Evolutionary conservation across 2,888 invertebrate genomes (phyloP).

Genomic region (Lasioglossum vierecki): DNA sequence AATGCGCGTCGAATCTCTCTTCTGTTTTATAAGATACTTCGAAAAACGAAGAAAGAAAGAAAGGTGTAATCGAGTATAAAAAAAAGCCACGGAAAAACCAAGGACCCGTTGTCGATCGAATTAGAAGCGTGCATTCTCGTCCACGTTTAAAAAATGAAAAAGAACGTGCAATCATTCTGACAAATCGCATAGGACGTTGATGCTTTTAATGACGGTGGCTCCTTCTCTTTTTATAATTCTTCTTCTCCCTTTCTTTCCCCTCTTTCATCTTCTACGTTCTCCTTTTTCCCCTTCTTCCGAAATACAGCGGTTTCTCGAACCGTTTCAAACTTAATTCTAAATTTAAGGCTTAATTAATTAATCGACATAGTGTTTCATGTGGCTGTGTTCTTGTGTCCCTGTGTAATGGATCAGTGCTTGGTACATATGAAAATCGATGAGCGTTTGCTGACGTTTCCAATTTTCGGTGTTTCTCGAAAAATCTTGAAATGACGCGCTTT

Average conservation of each 20-base stretch:
- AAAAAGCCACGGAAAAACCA: background rate
- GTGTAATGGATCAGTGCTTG: conserved; percentile 42
- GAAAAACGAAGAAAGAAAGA: background rate
- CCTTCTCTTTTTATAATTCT: background rate
- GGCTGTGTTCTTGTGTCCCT: conserved; percentile 65
- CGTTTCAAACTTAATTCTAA: conserved; percentile 68
- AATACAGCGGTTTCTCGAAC: conserved; percentile 28
- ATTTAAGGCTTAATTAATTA: conserved; percentile 73
- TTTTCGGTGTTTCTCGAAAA: conserved; percentile 26
- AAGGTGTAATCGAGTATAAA: background rate
- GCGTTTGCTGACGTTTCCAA: conserved; percentile 29
- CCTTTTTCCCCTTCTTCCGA: background rate
- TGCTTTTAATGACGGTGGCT: conserved; percentile 32
- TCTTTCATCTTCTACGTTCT: background rate
- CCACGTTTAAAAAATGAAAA: background rate
- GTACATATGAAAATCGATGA: conserved; percentile 59
- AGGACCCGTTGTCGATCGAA: background rate
- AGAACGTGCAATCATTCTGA: background rate
- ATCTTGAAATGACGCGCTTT: conserved; percentile 5
- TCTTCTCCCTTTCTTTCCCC: conserved; percentile 28
- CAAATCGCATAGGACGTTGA: conserved; percentile 19
- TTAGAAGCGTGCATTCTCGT: background rate
- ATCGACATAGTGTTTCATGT: conserved; percentile 72
- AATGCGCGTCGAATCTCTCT: background rate
- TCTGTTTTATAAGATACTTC: background rate